phyloP scores from a whole-genome alignment of 2,113 vertebrate genomes.

The Colinus virginianus region DNA sequence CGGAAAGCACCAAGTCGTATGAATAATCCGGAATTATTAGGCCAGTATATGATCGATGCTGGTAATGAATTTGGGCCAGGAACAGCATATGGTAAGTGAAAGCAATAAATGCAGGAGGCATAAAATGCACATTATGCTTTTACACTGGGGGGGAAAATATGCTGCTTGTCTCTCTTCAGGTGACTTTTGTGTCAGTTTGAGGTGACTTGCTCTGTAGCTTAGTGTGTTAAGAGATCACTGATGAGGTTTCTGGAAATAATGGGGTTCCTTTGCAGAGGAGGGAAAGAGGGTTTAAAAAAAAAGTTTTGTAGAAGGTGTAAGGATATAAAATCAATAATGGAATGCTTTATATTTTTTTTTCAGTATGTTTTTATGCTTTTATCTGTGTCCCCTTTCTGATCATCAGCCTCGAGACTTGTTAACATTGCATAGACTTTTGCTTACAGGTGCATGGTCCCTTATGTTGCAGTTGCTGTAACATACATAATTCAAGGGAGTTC shows the following conservation, averaged over 20 bases:
- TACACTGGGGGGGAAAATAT: background rate
- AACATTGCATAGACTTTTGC: background rate
- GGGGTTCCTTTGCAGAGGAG: background rate
- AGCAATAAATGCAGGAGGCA: background rate
- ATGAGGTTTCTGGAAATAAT: background rate
- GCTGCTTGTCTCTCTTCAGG: background rate
- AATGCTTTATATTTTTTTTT: background rate
- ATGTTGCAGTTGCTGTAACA: background rate
- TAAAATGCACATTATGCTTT: background rate
- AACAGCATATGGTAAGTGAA: conserved; percentile 92
- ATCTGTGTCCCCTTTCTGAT: background rate
- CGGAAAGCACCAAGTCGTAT: conserved; percentile 93
- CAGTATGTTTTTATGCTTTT: background rate
- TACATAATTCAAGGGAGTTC: background rate
- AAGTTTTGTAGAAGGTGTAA: background rate
- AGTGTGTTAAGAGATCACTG: background rate
- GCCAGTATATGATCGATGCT: conserved; percentile 95
- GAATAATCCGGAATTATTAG: conserved; percentile 95
- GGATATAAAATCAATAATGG: background rate
- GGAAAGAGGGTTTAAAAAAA: background rate
- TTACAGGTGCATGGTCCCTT: background rate
- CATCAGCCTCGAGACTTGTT: background rate
- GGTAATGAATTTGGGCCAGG: conserved; percentile 96
- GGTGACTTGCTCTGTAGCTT: background rate
- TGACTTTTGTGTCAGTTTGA: background rate